Base-by-base conservation (phyloP, 2,113 vertebrate genomes). In the Tyto alba region DNA sequence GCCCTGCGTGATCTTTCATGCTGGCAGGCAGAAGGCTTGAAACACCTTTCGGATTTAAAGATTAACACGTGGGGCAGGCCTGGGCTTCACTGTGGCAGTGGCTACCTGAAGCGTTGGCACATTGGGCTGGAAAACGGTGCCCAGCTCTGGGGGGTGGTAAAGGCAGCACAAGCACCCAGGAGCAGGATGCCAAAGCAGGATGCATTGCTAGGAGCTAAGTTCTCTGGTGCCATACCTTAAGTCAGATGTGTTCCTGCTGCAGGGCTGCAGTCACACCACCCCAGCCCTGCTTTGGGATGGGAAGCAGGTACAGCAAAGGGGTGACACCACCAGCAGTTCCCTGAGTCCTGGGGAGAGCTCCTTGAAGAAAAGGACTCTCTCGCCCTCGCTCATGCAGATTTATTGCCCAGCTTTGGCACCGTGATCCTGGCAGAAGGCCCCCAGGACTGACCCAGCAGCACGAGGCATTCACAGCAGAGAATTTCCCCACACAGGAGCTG, bases 161-260 rank as follows among this genome's bases (percentile, higher is more conserved):
- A 77, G 13, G 59, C 92, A 95, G 91, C 87, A 59, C 6, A 43
- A 88, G 52, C 17, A 59, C 41, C 38, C 40, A 45, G 80, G 77
- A 92, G 43, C 1, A 0, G 71, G 77, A 67, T 48, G 48, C n/a
- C 43, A 74, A 74, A 40, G 76, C 13, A 63, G 80, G 80, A 74
- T 27, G 52, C 38, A 16, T 27, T 1, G 7, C 48, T 34, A 32
- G 78, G 78, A 71, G 47, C 67, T 14, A 27, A 27, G 15, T 25
- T 91, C 57, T 74, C 14, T n/a, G 16, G 43, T 78, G 73, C 74
- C 23, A 29, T 40, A 52, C n/a, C 59, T 9, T 3, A 20, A 22
- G 66, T 38, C 57, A 85, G 84, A 69, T 88, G 80, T 84, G 84
- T 91, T 95, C 71, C 80, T 92, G 90, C 86, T 66, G 73, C 80